phyloP scores from a whole-genome alignment of 1,140 invertebrate species.

The Pinna nobilis region DNA sequence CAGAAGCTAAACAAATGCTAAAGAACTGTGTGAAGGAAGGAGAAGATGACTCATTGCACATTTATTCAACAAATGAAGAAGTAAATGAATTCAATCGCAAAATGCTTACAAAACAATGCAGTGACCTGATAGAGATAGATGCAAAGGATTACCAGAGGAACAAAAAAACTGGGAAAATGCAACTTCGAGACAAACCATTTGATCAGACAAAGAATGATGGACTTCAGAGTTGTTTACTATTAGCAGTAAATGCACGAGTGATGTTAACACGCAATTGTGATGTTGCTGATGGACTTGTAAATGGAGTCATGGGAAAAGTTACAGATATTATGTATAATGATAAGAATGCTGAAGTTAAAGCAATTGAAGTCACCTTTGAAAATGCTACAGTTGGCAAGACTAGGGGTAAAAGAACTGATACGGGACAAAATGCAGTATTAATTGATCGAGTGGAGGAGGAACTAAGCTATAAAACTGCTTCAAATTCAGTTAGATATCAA shows the following conservation, averaged over 20 bases:
- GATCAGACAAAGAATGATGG: background rate
- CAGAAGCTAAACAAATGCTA: too few relatives aligned
- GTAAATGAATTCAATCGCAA: too few relatives aligned
- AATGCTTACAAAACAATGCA: too few relatives aligned
- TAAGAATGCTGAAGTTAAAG: background rate
- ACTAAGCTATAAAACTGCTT: background rate
- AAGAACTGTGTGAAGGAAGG: too few relatives aligned
- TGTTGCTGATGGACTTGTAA: constrained; percentile 22
- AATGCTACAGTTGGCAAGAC: background rate
- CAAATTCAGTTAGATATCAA: constrained; percentile 8
- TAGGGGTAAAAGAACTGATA: constrained; percentile 5
- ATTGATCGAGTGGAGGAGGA: constrained; percentile 25
- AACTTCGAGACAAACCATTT: background rate
- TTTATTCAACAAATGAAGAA: too few relatives aligned
- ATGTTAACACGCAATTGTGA: background rate
- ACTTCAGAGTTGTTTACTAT: background rate
- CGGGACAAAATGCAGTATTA: background rate
- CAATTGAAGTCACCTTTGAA: constrained; percentile 2
- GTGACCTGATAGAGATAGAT: too few relatives aligned
- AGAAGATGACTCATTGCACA: too few relatives aligned
- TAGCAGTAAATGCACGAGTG: background rate
- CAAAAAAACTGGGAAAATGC: too few relatives aligned
- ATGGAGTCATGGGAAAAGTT: constrained; percentile 25
- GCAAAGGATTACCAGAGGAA: too few relatives aligned
- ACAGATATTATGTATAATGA: background rate